Base-by-base conservation (phyloP, 1,140 invertebrate species). In the Caenorhabditis latens region DNA sequence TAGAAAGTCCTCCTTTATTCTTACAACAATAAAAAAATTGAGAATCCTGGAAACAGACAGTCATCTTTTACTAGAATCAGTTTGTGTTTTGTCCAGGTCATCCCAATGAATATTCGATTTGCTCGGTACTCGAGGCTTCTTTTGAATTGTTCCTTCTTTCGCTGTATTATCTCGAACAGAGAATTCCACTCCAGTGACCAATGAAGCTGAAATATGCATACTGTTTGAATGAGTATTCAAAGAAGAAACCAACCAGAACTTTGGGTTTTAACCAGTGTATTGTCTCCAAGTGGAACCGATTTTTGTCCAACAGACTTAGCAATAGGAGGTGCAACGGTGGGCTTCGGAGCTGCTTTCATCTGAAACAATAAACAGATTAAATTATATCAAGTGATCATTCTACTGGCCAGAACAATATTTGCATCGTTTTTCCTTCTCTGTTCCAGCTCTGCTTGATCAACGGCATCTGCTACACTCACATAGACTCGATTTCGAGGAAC, bases 401-500 rank as follows among this genome's bases (percentile, higher is more conserved):
- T 32, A 32, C 32, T 32, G 32, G 46, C 67, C 46, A 46, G 46
- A 50, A 79, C 46, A 48, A 16, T 16, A 7, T 46, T 46, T 4
- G 71, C 46, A 19, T 79, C 71, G 14, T 48, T 79, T n/a, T 79
- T 79, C 46, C 46, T 48, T 53, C 46, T 42, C 24, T 79, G 71
- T n/a, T 79, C 71, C n/a, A 79, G 24, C 24, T 79, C 71, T 0
- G 89, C 88, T 55, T 87, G 89, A 24, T 53, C 63, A n/a, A 90
- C 89, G 2, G 89, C 89, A 83, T 89, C 89, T 6, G 58, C 43
- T 48, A 90, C 48, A 61, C 65, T 87, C 40, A 90, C 88, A 57
- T 88, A 90, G 42, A 90, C 24, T n/a, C 87, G 61, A 16, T 83
- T 67, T 67, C 90, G 90, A 2, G 90, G 88, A 2, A 90, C 88